phyloP scores from a whole-genome alignment of 1,140 invertebrate genomes.

The Branchinecta lindahli region DNA sequence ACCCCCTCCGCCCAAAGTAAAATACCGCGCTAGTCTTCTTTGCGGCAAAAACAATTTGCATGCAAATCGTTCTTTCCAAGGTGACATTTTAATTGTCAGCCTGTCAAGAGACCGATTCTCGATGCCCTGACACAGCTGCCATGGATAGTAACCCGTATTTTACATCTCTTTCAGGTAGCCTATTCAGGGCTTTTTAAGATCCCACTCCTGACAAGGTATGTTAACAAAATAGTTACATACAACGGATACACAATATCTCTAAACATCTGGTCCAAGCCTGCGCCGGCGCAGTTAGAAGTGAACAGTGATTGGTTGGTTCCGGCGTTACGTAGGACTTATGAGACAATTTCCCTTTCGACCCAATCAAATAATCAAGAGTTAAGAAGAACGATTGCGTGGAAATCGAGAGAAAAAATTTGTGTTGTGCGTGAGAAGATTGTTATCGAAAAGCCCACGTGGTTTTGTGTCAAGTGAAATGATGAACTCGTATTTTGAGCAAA shows the following conservation, averaged over 20 bases:
- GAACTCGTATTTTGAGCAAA: constrained; percentile 91
- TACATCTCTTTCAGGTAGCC: constrained; percentile 7
- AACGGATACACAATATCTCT: neutral
- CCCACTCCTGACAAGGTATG: neutral
- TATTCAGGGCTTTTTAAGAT: neutral
- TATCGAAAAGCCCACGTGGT: neutral
- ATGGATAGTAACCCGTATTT: neutral
- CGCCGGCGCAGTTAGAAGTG: neutral
- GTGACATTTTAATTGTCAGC: no score
- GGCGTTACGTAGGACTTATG: constrained; percentile 2
- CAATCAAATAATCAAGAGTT: constrained; percentile 11
- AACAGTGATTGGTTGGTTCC: neutral
- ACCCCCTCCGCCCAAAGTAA: no score
- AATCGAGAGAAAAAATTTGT: neutral
- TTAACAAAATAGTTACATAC: constrained; percentile 9
- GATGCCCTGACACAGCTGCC: no score
- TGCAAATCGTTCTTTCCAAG: no score
- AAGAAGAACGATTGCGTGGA: constrained; percentile 10
- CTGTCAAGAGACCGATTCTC: no score
- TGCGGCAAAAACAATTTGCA: no score
- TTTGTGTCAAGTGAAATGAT: constrained; percentile 36
- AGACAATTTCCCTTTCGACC: constrained; percentile 8
- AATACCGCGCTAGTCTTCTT: no score
- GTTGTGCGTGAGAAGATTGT: neutral
- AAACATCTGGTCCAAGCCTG: neutral